Base-by-base conservation (phyloP, 2,113 vertebrate species). In the Megaceryle torquata region DNA sequence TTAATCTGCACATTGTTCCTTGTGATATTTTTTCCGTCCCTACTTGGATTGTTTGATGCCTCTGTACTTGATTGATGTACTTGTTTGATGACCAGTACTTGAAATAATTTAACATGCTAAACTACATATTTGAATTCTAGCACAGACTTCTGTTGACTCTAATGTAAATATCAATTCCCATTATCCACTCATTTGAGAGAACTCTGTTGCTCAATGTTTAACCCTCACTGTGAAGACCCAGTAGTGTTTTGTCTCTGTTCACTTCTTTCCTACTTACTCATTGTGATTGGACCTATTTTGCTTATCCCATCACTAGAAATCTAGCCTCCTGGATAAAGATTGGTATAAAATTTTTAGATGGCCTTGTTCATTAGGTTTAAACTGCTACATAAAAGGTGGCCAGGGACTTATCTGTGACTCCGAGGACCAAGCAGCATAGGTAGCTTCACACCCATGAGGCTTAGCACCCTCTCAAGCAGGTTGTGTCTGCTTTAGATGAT, bases 251-350 rank as follows among this genome's bases (percentile, higher is more conserved):
- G 11, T 46, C 37, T 77, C 59, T 80, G 3, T 48, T 50, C 22
- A 6, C 13, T 72, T 76, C 41, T 79, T 41, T 43, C 35, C 46
- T 57, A 14, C 31, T 67, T 83, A 13, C 43, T 80, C 16, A 69
- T 75, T 22, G 56, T 57, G 29, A 20, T 22, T 67, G 2, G 15
- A 44, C 29, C 13, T 7, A 1, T 61, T 69, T 80, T 91, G 51
- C 57, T 54, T 35, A 6, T 75, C 18, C 29, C 10, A 2, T 51
- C 60, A 20, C 37, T 50, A 48, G 60, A 64, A 69, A 86, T 54
- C 13, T 1, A 0, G 9, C 54, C 22, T 35, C 0, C 1, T 50
- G 17, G 82, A 20, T 44, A n/a, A 64, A 79, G 33, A 15, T 3
- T 2, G 4, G 11, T 83, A 6, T 11, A 28, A 28, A 64, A 25